These are phyloP conservation scores for Andrena bucephala DNA, from an alignment of 2,888 invertebrate species.

Conservation along the genomic window DNA sequence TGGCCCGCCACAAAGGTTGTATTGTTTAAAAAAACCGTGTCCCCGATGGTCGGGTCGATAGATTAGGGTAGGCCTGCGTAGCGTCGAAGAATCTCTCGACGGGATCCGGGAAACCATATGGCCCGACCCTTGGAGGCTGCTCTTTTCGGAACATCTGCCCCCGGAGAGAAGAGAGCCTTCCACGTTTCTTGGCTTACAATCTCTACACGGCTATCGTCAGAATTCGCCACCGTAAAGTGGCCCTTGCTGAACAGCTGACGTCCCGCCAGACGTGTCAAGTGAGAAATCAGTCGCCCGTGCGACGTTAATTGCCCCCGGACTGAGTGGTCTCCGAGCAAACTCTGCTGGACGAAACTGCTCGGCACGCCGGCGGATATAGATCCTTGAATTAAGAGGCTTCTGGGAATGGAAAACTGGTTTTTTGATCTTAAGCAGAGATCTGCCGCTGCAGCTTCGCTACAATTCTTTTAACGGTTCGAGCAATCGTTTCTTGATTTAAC, in stretches of 20 bases:
- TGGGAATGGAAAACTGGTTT: no score
- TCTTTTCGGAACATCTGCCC: conserved; percentile 61
- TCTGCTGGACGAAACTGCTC: no score
- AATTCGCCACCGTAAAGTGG: background rate
- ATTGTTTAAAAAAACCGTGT: conserved; percentile 47
- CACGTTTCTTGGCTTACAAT: conserved; percentile 36
- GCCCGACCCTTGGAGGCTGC: conserved; percentile 30
- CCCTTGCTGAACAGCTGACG: conserved; percentile 12
- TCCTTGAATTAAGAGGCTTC: no score
- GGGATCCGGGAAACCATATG: conserved; percentile 61
- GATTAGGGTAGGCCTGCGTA: conserved; percentile 53
- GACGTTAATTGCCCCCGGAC: background rate
- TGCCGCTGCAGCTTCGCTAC: no score
- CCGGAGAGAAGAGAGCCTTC: background rate
- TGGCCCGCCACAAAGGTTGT: conserved; percentile 32
- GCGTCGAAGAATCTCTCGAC: conserved; percentile 19
- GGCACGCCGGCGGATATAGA: no score
- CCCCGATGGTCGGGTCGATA: conserved; percentile 19
- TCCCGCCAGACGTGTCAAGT: conserved; percentile 4
- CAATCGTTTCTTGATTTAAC: no score
- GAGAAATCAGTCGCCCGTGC: conserved; percentile 4
- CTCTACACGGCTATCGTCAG: conserved; percentile 6
- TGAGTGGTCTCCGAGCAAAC: background rate
- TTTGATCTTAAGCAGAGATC: no score
- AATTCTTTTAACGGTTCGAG: no score